Evolutionary conservation across 2,888 invertebrate genomes (phyloP).

Genomic region (Caenorhabditis zanzibari): DNA sequence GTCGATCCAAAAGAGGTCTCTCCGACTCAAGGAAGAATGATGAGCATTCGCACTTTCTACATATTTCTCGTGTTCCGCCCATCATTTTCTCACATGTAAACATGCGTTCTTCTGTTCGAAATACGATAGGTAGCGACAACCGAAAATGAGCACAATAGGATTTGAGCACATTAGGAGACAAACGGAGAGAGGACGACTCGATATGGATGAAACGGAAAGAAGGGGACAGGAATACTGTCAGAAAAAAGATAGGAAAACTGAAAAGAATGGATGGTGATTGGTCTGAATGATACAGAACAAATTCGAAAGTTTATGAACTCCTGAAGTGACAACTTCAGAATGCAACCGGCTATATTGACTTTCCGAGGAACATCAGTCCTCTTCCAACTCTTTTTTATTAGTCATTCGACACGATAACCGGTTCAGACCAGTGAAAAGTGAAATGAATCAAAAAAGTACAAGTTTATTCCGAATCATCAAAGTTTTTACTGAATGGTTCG

Average conservation of each 20-base stretch:
- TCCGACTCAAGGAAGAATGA: background rate
- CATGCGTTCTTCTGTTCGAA: constrained; percentile 51
- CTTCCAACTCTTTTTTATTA: background rate
- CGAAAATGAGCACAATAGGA: constrained; percentile 53
- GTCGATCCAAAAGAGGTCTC: background rate
- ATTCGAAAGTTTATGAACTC: background rate
- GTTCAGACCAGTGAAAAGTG: constrained; percentile 3
- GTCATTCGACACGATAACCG: background rate
- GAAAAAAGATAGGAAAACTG: constrained; percentile 7
- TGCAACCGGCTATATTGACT: no score
- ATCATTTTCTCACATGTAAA: constrained; percentile 36
- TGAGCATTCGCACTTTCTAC: constrained; percentile 26
- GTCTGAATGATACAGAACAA: background rate
- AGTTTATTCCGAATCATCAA: constrained; percentile 9
- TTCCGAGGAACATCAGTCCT: no score
- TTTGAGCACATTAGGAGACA: constrained; percentile 51
- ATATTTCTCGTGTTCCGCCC: constrained; percentile 15
- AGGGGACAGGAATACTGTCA: constrained; percentile 3
- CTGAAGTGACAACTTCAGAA: no score
- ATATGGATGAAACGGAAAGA: constrained; percentile 31
- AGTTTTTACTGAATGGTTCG: no score
- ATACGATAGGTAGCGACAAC: constrained; percentile 55
- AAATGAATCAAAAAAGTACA: background rate
- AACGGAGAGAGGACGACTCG: constrained; percentile 8
- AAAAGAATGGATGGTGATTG: constrained; percentile 17